Evolutionary conservation across 2,888 invertebrate genomes (phyloP), one percentile per base, ranked within the genome.

Genomic region (Drosophila diplacantha): DNA sequence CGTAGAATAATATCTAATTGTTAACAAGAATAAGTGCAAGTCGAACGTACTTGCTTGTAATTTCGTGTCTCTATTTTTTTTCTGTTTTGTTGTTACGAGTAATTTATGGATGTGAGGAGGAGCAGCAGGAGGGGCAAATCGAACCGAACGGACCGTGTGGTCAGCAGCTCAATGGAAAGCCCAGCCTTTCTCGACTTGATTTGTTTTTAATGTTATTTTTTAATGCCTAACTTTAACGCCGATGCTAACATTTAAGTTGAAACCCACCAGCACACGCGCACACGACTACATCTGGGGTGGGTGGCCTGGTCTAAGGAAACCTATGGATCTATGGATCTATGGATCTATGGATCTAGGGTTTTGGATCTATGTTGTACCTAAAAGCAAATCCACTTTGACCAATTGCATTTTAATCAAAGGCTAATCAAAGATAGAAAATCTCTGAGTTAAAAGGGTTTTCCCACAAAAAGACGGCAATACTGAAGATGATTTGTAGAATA

Each of bases 191-290:
- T 43, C 49, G 51, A 60, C 57, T 76, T 69, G 62, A 72, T 77
- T 74, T 76, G 81, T 71, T 79, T 69, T 71, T 75, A 82, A 76
- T 82, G 76, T 78, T 82, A 77, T 64, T 78, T 74, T 74, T 74
- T 72, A 79, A 82, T 77, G 70, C 61, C 69, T 66, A 66, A 60
- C 54, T 65, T 65, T 69, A 77, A 74, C 51, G 67, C 54, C 69
- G 44, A 57, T 64, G 76, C 80, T 81, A 74, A 76, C 74, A 65
- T 53, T 67, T 76, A 82, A 79, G 81, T 54, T 64, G 31, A 60
- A 69, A 35, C 22, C 24, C 32, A 68, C 37, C 57, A 41, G 24
- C 41, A 43, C 37, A 24, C 16, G 37, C 8, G 39, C 43, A 35
- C 24, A 55, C 43, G 34, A 31, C 38, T 43, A 43, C 57, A 51